Conservation (phyloP, 2,113 vertebrate species). For the Poeciliopsis occidentalis region DNA sequence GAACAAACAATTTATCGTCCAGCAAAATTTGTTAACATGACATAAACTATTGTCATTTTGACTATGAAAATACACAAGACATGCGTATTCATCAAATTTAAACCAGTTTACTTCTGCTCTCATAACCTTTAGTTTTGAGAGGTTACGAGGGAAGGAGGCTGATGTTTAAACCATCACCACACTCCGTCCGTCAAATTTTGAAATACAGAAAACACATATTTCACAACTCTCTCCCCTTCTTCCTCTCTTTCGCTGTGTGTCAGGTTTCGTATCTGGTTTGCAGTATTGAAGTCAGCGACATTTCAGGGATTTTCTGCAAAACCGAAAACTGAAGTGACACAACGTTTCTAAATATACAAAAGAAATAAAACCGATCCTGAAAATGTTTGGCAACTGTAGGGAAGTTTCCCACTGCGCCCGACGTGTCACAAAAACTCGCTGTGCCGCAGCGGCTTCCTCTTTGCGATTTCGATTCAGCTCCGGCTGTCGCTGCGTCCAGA, state of each 20-base stretch:
- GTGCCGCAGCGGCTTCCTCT: slow-evolving; percentile 26
- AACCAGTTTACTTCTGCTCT: neutral
- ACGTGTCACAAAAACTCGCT: slow-evolving; percentile 11
- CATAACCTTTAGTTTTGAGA: neutral
- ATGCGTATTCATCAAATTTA: too few relatives aligned
- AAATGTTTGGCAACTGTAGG: neutral
- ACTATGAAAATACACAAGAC: neutral
- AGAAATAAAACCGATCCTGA: neutral
- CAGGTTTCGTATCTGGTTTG: neutral
- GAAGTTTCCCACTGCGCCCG: neutral
- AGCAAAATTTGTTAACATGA: too few relatives aligned
- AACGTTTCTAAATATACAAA: neutral
- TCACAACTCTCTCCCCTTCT: too few relatives aligned
- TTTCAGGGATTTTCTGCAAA: neutral
- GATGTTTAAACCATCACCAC: too few relatives aligned
- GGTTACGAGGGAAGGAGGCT: too few relatives aligned
- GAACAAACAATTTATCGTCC: too few relatives aligned
- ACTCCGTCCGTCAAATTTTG: neutral
- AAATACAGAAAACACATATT: neutral
- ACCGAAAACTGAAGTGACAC: neutral
- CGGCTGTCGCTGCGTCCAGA: neutral
- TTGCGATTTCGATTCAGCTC: slow-evolving; percentile 30
- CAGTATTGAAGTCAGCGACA: neutral
- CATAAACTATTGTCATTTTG: neutral
- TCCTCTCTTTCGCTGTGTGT: neutral